A percentile compares a stretch with the other conserved stretches of the same genome.
Conservation (phyloP, 2,888 invertebrate species). For the Sphinx pinastri region DNA sequence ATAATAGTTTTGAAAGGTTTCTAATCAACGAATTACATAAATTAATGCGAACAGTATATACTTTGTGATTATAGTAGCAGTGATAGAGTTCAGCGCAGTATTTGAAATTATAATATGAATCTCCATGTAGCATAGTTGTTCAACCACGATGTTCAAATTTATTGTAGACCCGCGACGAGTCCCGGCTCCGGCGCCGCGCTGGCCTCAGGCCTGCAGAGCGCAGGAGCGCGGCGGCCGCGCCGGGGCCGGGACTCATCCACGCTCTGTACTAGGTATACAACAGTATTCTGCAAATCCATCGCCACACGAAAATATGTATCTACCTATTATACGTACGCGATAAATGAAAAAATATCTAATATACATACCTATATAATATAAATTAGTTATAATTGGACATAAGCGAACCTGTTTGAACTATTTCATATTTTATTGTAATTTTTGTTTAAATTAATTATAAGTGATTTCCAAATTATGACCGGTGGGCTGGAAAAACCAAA, state of each 20-base stretch:
- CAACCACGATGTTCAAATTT: slow-evolving; percentile 29
- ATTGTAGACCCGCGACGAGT: slow-evolving; percentile 5
- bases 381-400: slow-evolving; percentile 32
- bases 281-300: slow-evolving; percentile 44
- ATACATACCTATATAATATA: slow-evolving; percentile 32
- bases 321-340: slow-evolving; percentile 26
- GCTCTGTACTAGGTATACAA: slow-evolving; percentile 23
- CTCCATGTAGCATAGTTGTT: slow-evolving; percentile 28
- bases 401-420: slow-evolving; percentile 61
- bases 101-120: slow-evolving; percentile 29
- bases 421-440: slow-evolving; percentile 66
- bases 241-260: not conserved
- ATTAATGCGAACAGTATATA: slow-evolving; percentile 55
- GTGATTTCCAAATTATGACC: slow-evolving; percentile 62
- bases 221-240: not conserved
- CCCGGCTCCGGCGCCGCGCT: not conserved
- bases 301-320: slow-evolving; percentile 33
- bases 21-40: slow-evolving; percentile 79
- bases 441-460: slow-evolving; percentile 51
- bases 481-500: slow-evolving; percentile 84
- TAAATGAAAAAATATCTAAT: slow-evolving; percentile 28
- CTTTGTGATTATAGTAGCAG: slow-evolving; percentile 42
- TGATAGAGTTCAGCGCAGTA: slow-evolving; percentile 38
- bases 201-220: not conserved
- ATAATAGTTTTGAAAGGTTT: slow-evolving; percentile 75